Evolutionary conservation across 2,888 invertebrate genomes (phyloP).

Genomic region (Limnephilus rhombicus): DNA sequence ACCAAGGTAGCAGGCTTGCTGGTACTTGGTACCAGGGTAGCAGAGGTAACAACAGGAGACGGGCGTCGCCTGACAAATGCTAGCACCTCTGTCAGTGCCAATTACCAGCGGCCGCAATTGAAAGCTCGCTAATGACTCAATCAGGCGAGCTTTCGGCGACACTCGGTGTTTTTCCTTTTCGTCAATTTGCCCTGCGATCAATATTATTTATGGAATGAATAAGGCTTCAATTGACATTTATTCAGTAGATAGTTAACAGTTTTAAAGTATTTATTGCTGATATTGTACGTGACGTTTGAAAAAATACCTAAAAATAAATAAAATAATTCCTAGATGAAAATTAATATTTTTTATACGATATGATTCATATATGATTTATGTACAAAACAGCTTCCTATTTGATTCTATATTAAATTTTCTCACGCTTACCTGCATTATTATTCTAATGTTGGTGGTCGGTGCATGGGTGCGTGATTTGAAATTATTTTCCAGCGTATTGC

Average conservation of each 20-base stretch:
- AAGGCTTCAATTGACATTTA: not conserved
- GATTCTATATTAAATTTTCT: no score
- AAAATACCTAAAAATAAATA: no score
- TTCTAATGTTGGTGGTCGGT: no score
- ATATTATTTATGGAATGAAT: not conserved
- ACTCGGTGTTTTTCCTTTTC: conserved; percentile 16
- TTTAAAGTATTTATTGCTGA: not conserved
- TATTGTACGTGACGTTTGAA: no score
- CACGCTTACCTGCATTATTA: no score
- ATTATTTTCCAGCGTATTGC: no score
- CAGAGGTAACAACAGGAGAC: not conserved
- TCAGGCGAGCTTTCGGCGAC: conserved; percentile 30
- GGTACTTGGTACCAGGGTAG: conserved; percentile 2
- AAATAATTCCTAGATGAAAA: no score
- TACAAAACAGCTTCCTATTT: no score
- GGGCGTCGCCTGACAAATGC: conserved; percentile 56
- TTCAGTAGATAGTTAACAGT: not conserved
- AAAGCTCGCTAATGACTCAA: conserved; percentile 50
- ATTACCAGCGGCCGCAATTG: conserved; percentile 58
- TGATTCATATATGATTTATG: no score
- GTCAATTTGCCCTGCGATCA: not conserved
- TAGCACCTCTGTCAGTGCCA: conserved; percentile 56
- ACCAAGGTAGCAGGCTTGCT: no score
- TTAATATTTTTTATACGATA: no score
- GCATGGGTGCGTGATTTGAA: no score